These are phyloP conservation scores for Lampris incognitus DNA, from an alignment of 2,113 vertebrate genomes.

Conservation along the genomic window DNA sequence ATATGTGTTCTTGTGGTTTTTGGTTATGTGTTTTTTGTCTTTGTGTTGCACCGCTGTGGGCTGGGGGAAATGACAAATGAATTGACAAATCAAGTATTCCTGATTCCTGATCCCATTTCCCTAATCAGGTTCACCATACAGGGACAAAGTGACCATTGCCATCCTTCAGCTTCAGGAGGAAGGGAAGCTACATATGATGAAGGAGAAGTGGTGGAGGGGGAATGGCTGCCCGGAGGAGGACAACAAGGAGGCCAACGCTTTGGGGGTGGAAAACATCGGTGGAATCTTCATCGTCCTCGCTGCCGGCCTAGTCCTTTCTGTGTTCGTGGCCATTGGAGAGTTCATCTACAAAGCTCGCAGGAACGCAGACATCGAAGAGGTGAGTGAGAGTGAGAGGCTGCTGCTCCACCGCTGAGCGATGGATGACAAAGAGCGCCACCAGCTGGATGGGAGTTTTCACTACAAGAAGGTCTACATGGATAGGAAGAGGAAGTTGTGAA, in stretches of 20 bases:
- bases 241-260: conserved; percentile 93
- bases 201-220: conserved; percentile 98
- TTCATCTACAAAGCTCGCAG: conserved; percentile 95
- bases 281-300: conserved; percentile 98
- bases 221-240: conserved; percentile 96
- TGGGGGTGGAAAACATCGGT: conserved; percentile 97
- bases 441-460: not conserved
- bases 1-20: too few relatives aligned
- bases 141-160: conserved; percentile 97
- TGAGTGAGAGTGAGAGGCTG: conserved; percentile 69
- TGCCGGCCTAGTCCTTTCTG: conserved; percentile 94
- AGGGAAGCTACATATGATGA: conserved; percentile 98
- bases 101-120: not conserved
- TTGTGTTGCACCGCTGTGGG: too few relatives aligned
- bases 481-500: too few relatives aligned
- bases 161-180: conserved; percentile 98
- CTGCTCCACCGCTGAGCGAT: not conserved
- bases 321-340: conserved; percentile 97
- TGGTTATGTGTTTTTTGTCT: too few relatives aligned
- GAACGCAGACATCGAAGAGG: conserved; percentile 94
- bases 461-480: not conserved
- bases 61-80: too few relatives aligned
- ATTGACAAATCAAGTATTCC: not conserved
- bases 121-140: conserved; percentile 90
- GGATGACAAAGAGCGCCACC: not conserved